Conservation (phyloP, 1,140 invertebrate species). For the Caenorhabditis inopinata region DNA sequence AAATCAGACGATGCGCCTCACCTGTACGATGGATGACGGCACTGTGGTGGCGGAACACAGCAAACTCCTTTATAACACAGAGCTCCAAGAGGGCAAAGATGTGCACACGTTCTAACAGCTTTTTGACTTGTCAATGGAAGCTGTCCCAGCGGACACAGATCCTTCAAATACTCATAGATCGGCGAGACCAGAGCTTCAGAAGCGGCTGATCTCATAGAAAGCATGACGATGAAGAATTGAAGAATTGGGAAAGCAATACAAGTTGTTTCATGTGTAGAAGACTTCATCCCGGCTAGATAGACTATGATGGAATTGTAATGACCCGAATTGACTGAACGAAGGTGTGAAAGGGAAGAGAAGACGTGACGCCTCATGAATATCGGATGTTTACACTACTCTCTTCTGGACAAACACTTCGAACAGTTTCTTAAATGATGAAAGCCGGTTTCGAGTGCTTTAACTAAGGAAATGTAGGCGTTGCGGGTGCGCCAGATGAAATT, state of each 20-base stretch:
- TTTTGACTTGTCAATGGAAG: constrained; percentile 11
- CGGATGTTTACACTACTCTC: background rate
- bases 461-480: no score
- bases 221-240: background rate
- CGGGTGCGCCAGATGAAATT: no score
- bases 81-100: constrained; percentile 30
- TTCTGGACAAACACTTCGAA: no score
- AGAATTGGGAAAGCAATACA: no score
- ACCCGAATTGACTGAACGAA: background rate
- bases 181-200: background rate
- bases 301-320: background rate
- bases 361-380: background rate
- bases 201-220: background rate
- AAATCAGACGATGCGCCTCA: no score
- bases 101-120: constrained; percentile 6
- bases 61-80: constrained; percentile 32
- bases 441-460: no score
- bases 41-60: constrained; percentile 19
- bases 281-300: no score
- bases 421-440: no score
- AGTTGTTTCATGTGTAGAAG: no score
- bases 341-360: background rate
- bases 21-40: constrained; percentile 8
- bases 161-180: constrained; percentile 7
- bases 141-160: constrained; percentile 23